These are phyloP conservation scores for Notodonta dromedarius DNA, from an alignment of 2,888 invertebrate species.

Conservation along the genomic window DNA sequence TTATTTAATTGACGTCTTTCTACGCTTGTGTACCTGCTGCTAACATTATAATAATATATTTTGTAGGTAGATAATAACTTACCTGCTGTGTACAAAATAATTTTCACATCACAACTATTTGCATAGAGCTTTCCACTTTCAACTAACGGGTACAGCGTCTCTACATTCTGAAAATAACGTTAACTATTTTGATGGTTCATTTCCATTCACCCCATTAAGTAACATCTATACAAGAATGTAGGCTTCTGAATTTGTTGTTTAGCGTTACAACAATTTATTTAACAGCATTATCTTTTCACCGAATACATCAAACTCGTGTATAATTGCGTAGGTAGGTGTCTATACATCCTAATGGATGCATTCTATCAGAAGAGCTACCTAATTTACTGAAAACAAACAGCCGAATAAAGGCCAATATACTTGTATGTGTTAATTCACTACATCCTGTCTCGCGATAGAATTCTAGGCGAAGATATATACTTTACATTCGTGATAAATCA, in stretches of 20 bases:
- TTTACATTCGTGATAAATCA: not conserved
- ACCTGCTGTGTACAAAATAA: too few species aligned
- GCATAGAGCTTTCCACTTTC: too few species aligned
- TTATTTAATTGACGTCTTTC: too few species aligned
- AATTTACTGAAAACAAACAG: slow-evolving; percentile 14
- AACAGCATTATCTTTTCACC: slow-evolving; percentile 2
- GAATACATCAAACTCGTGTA: not conserved
- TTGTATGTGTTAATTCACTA: slow-evolving; percentile 14
- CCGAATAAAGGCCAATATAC: slow-evolving; percentile 18
- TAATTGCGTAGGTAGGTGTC: slow-evolving; percentile 2
- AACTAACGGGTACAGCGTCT: too few species aligned
- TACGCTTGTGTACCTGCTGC: too few species aligned
- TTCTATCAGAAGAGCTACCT: not conserved
- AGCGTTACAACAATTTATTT: not conserved
- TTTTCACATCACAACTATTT: too few species aligned
- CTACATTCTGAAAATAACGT: not conserved
- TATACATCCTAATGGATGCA: not conserved
- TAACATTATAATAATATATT: too few species aligned
- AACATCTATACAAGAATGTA: not conserved
- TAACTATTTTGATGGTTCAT: not conserved
- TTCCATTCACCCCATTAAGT: slow-evolving; percentile 1
- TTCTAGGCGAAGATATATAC: not conserved
- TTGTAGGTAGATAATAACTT: too few species aligned
- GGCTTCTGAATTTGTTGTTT: not conserved
- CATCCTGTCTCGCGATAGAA: slow-evolving; percentile 17